Conservation (phyloP, 1,140 invertebrate species). For the Drosophila neocordata region DNA sequence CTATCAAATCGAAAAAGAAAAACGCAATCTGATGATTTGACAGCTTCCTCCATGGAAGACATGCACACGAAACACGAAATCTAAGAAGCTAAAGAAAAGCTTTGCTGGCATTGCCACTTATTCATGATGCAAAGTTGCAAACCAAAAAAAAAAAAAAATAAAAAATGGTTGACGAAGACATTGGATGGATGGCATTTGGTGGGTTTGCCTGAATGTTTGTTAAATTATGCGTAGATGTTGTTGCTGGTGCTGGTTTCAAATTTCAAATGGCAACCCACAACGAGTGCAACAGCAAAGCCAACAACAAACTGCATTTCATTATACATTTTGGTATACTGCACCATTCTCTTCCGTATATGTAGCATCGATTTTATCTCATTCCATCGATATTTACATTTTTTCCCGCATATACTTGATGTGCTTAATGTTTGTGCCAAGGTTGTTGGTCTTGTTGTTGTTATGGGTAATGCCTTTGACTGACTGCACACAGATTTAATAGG, state of each 20-base stretch:
- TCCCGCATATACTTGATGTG: conserved; percentile 61
- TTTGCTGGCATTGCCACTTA: conserved; percentile 51
- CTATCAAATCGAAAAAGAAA: conserved; percentile 38
- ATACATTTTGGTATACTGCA: conserved; percentile 28
- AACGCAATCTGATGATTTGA: conserved; percentile 61
- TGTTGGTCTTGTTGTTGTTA: conserved; percentile 26
- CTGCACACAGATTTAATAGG: conserved; percentile 63
- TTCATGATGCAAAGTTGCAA: background rate
- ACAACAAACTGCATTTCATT: conserved; percentile 69
- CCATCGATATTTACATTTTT: conserved; percentile 66
- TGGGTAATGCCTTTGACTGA: conserved; percentile 25
- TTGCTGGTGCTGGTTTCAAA: conserved; percentile 57
- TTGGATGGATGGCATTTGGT: conserved; percentile 1
- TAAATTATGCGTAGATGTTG: conserved; percentile 68
- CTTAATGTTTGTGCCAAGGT: conserved; percentile 54
- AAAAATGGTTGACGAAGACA: background rate
- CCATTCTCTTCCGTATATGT: background rate
- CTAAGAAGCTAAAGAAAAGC: conserved; percentile 28
- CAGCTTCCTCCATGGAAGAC: conserved; percentile 34
- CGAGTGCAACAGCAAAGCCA: conserved; percentile 46
- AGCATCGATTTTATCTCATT: background rate
- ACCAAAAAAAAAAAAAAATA: no score
- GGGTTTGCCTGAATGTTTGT: conserved; percentile 1
- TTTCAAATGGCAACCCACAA: conserved; percentile 55
- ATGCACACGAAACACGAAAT: conserved; percentile 22